Evolutionary conservation across 2,888 invertebrate genomes (phyloP), one percentile per base, ranked within the genome.

Genomic region (Plemyria rubiginata): DNA sequence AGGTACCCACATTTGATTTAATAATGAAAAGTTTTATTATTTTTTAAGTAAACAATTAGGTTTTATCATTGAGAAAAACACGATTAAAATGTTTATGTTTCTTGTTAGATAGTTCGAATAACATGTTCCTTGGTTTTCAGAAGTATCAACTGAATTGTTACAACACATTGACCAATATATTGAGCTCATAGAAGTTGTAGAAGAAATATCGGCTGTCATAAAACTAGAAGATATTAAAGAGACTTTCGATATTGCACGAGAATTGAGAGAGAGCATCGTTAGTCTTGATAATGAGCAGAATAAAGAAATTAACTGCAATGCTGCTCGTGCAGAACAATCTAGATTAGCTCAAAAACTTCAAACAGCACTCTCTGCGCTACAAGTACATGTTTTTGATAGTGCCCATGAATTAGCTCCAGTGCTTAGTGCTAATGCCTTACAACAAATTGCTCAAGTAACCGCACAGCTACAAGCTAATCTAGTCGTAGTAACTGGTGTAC

Each of bases 101-200:
- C 32, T 32, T 32, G 32, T 32, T 8, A 32, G 8, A 32, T 22
- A 22, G 29, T 36, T 9, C 8, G 36, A 8, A 36, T 8, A 8
- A 15, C 7, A 8, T 9, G 3, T 16, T 16, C 4, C 16, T 16
- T 45, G 9, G 43, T 49, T 88, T 85, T 64, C 84, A 90, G 89
- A 77, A 57, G 73, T 76, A 67, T 61, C 78, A 13, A 68, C 77
- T 29, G 67, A 78, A 28, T 74, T 88, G 8, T 59, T 85, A 56
- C 73, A 83, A 52, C 82, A 85, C 54, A 84, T 90, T 32, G 84
- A 88, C 56, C 81, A 86, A 67, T 88, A 87, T 55, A 85, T 89
- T 62, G 85, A 89, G 69, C 67, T 87, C 7, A 80, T 86, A 56
- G 85, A 88, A 79, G 81, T 82, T 40, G 78, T 87, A n/a, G 85